A percentile compares a stretch with the other conserved stretches of the same genome.
Conservation (phyloP, 2,888 invertebrate genomes). For the Yponomeuta evonymella region DNA sequence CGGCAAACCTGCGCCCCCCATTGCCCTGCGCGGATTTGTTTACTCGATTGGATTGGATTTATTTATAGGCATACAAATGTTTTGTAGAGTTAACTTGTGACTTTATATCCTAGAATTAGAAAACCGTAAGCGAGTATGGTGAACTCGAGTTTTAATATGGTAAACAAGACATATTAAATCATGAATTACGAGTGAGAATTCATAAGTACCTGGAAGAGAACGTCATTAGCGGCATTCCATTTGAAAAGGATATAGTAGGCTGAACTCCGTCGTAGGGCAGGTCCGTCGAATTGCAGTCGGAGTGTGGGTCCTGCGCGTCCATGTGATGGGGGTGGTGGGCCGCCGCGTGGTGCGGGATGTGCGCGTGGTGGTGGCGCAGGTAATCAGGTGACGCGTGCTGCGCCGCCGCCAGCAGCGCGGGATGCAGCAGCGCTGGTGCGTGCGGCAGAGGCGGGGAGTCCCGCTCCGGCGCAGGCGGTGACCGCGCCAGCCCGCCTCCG, state of each 20-base stretch:
- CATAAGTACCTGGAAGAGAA: slow-evolving; percentile 3
- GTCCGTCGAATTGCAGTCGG: slow-evolving; percentile 94
- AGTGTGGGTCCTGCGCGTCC: slow-evolving; percentile 90
- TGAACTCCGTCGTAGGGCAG: slow-evolving; percentile 94
- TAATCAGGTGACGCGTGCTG: slow-evolving; percentile 92
- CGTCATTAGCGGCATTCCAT: slow-evolving; percentile 47
- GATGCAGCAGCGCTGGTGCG: slow-evolving; percentile 85
- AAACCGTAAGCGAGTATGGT: too few relatives aligned
- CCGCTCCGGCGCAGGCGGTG: slow-evolving; percentile 80
- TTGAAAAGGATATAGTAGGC: slow-evolving; percentile 97
- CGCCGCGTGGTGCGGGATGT: slow-evolving; percentile 83
- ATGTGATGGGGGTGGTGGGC: slow-evolving; percentile 85
- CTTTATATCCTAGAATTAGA: not conserved
- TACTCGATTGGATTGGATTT: slow-evolving; percentile 5
- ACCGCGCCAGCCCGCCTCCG: slow-evolving; percentile 67
- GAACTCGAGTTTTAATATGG: too few relatives aligned
- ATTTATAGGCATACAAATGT: not conserved
- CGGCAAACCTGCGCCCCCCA: slow-evolving; percentile 27
- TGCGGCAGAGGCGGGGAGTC: slow-evolving; percentile 91
- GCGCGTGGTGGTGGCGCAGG: slow-evolving; percentile 83
- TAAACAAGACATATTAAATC: not conserved
- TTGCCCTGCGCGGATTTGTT: slow-evolving; percentile 3
- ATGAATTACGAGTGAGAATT: not conserved
- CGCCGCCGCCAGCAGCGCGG: slow-evolving; percentile 89
- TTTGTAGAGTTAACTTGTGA: too few relatives aligned